These are phyloP conservation scores for Cephus pulcher DNA, from an alignment of 2,888 invertebrate species.

Conservation along the genomic window DNA sequence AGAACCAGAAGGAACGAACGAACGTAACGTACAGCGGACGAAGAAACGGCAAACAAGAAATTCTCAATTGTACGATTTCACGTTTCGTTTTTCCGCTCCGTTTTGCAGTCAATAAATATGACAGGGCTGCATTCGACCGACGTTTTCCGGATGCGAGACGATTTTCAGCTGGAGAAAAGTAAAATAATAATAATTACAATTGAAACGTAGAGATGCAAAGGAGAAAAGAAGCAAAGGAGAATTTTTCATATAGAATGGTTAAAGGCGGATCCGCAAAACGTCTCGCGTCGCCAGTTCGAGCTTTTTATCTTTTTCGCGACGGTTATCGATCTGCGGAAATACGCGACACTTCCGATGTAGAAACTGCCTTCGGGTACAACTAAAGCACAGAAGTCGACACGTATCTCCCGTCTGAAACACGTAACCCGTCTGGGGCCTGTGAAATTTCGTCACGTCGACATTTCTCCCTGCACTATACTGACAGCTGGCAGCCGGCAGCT, in stretches of 20 bases:
- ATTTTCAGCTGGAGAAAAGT: neutral
- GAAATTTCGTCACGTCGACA: neutral
- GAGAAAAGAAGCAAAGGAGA: neutral
- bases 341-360: neutral
- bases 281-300: neutral
- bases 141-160: neutral
- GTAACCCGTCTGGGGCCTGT: neutral
- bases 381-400: neutral
- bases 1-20: slow-evolving; percentile 1
- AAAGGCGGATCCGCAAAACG: neutral
- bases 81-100: slow-evolving; percentile 36
- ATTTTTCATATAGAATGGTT: neutral
- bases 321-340: neutral
- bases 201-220: slow-evolving; percentile 24
- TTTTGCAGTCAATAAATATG: slow-evolving; percentile 41
- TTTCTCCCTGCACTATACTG: neutral
- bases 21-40: neutral
- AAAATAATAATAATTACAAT: slow-evolving; percentile 24
- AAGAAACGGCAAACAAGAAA: slow-evolving; percentile 37
- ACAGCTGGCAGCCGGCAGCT: neutral
- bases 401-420: neutral
- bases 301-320: neutral
- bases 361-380: neutral
- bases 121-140: neutral
- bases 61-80: slow-evolving; percentile 29